Evolutionary conservation across 2,113 vertebrate genomes (phyloP).

Genomic region (Petrocephalus zakoni): DNA sequence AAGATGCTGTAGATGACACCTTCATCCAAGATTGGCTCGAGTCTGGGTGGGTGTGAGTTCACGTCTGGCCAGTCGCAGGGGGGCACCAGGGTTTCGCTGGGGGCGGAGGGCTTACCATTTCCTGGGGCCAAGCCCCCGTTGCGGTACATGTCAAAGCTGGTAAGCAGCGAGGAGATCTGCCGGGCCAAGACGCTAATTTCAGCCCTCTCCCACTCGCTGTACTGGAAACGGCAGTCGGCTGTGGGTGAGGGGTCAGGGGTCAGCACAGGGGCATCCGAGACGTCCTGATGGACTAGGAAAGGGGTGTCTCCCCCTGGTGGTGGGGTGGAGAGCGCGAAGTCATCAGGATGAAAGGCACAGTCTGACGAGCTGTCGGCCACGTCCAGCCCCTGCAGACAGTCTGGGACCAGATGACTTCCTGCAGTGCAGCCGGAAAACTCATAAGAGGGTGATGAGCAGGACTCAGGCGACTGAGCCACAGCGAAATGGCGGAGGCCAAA

Average conservation of each 20-base stretch:
- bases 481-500: conserved; percentile 32
- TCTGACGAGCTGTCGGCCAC: conserved; percentile 38
- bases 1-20: conserved; percentile 56
- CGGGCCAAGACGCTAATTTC: conserved; percentile 66
- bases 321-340: conserved; percentile 32
- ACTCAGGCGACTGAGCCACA: conserved; percentile 6
- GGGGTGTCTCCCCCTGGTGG: conserved; percentile 39
- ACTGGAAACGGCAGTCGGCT: conserved; percentile 26
- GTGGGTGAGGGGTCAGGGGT: conserved; percentile 40
- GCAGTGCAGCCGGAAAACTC: conserved; percentile 38
- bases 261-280: conserved; percentile 24
- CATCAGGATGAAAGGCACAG: conserved; percentile 47
- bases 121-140: conserved; percentile 16
- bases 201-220: conserved; percentile 46
- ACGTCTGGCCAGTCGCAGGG: conserved; percentile 26
- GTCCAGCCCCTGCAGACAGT: conserved; percentile 36
- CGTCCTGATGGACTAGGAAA: conserved; percentile 26
- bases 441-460: conserved; percentile 36
- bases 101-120: neutral
- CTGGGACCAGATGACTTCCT: conserved; percentile 55
- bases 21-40: conserved; percentile 44
- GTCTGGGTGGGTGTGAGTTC: conserved; percentile 20
- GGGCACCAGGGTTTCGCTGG: neutral
- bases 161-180: conserved; percentile 69
- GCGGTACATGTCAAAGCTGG: conserved; percentile 55